Evolutionary conservation across 2,113 vertebrate genomes (phyloP).

Genomic region (Zapus hudsonius): DNA sequence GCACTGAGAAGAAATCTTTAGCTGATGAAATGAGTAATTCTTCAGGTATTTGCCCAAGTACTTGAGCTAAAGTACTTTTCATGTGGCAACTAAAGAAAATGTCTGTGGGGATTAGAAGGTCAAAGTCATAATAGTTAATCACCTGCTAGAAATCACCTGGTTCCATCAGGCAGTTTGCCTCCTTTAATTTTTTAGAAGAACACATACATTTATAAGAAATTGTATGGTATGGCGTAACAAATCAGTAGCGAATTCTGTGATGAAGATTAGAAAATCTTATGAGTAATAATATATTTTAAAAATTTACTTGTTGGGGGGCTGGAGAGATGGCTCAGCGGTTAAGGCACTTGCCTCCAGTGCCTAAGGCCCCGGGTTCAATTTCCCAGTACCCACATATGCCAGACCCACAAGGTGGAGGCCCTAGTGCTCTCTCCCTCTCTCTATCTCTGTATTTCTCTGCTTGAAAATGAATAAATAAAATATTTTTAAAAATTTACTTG

Average conservation of each 20-base stretch:
- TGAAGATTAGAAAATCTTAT: background rate
- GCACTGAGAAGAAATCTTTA: background rate
- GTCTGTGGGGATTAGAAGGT: slow-evolving; percentile 28
- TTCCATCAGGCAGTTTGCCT: background rate
- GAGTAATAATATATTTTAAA: background rate
- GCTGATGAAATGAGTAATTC: slow-evolving; percentile 40
- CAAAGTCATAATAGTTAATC: background rate
- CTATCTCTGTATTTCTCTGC: too few species aligned
- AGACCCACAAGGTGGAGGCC: too few species aligned
- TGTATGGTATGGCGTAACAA: background rate
- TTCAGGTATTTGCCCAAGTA: slow-evolving; percentile 24
- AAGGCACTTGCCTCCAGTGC: too few species aligned
- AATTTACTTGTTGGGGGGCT: background rate
- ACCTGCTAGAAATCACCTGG: slow-evolving; percentile 24
- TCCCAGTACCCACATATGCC: too few species aligned
- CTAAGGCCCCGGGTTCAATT: too few species aligned
- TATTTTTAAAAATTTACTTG: too few species aligned
- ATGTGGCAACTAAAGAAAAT: slow-evolving; percentile 27
- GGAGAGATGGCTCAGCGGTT: too few species aligned
- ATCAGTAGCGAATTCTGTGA: background rate
- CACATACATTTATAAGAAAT: slow-evolving; percentile 9
- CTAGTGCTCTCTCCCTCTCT: too few species aligned
- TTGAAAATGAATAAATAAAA: too few species aligned
- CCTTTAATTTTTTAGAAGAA: background rate
- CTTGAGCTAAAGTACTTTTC: slow-evolving; percentile 34